Base-by-base conservation (phyloP, 2,113 vertebrate genomes). In the Scomber scombrus region DNA sequence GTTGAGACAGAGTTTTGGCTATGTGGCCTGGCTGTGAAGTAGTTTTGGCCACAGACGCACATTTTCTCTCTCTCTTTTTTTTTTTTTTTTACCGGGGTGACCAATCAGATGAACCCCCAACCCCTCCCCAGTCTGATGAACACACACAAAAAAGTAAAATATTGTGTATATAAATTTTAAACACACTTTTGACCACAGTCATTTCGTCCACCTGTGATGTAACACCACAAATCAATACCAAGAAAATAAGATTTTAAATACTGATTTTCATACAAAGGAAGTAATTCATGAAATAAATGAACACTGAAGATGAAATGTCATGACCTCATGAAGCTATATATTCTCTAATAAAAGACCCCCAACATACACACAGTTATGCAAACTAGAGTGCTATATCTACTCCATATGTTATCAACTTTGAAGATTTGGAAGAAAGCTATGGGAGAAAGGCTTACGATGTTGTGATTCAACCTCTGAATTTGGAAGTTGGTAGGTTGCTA, bases 11-110 rank as follows among this genome's bases (percentile, higher is more conserved):
- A 80, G 61, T 73, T 63, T 80, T 75, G 79, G 70, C 84, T 89
- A 78, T 84, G 78, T 76, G 87, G 80, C 84, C 55, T 81, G 82
- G 78, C 64, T 76, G 80, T 78, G 72, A 46, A 80, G 78, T 79
- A 15, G 0, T 43, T 73, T 66, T 81, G 81, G 71, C 79, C 79
- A 71, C 80, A 62, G 67, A 85, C 26, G 54, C 64, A 65, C 60
- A 76, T 40, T 14, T 45, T 16, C 47, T 23, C 31, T 6, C 49
- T 60, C 47, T 45, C 13, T n/a, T 29, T 72, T 57, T 29, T 18
- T 13, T 29, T 15, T 12, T 12, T 60, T 7, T 60, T 16, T 6
- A 14, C 52, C 67, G 56, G 46, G 73, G 67, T 71, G 70, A 76
- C 82, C 62, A 60, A 81, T 79, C 54, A 78, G 45, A 40, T 9